Base-by-base conservation (phyloP, 2,888 invertebrate species). In the Sarcophaga carnaria region DNA sequence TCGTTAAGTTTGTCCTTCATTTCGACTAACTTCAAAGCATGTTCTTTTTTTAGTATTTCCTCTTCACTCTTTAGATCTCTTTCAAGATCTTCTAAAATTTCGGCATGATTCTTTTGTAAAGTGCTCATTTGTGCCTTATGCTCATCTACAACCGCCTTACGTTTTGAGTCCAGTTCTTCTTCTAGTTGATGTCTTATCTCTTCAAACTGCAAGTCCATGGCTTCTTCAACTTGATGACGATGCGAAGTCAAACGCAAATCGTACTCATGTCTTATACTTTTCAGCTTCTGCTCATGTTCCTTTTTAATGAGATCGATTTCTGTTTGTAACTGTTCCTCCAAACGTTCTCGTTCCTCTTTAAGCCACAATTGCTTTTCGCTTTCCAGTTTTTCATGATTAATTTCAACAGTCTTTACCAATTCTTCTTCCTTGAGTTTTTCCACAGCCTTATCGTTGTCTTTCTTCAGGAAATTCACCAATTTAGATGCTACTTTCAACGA, bases 21-120 rank as follows among this genome's bases (percentile, higher is more conserved):
- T 89, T 96, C 96, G 2, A 94, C 94, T 83, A 97, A 90, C 90
- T 95, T 95, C 54, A 95, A 95, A 45, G 95, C 95, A 91, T 97
- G 96, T 85, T 96, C 96, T 8, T 95, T 95, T 2, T 96, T 94
- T 0, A 97, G 93, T 0, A 96, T 94, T 89, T 96, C 96, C 91
- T 96, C 96, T 95, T 97, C 92, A 80, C 92, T 93, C 87, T 93
- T 93, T 60, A 93, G 70, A 84, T 93, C 93, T 0, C 93, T 89
- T 67, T 94, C 93, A 3, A 94, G 89, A 37, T 93, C 93, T 22
- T 92, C 92, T 6, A 93, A 88, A 12, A 93, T 91, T 83, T 93
- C 93, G 1, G 91, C 89, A 64, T 93, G 93, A 84, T 93, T 93
- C 77, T 90, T 89, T 70, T 93, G 93, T 12, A 94, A 80, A 3